phyloP scores from a whole-genome alignment of 1,140 invertebrate genomes.

The Euwallacea similis region DNA sequence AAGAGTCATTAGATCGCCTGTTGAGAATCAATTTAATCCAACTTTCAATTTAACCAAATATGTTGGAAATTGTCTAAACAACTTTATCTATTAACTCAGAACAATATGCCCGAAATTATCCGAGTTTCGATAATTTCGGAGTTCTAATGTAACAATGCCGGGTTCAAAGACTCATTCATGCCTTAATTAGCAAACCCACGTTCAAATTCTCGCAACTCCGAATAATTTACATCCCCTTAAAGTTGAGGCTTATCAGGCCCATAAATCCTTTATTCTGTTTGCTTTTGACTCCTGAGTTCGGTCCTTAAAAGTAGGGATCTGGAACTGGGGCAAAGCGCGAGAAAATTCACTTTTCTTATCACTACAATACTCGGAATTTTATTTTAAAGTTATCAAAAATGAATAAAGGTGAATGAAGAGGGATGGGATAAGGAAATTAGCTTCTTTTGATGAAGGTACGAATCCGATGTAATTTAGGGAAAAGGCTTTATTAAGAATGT shows the following conservation, averaged over 20 bases:
- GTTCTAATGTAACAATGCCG: background rate
- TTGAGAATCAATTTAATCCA: too few relatives aligned
- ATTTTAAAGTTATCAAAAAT: too few relatives aligned
- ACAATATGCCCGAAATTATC: background rate
- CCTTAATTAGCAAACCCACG: slow-evolving; percentile 5
- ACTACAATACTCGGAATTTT: too few relatives aligned
- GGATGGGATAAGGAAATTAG: too few relatives aligned
- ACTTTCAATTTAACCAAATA: too few relatives aligned
- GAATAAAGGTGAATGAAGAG: too few relatives aligned
- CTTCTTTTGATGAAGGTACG: too few relatives aligned
- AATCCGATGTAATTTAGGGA: too few relatives aligned
- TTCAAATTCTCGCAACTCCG: slow-evolving; percentile 6
- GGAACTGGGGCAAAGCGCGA: background rate
- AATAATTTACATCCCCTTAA: slow-evolving; percentile 17
- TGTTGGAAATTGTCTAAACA: background rate
- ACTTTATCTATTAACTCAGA: background rate
- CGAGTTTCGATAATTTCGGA: background rate
- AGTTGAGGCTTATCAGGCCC: slow-evolving; percentile 7
- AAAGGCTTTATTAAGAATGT: too few relatives aligned
- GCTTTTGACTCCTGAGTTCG: slow-evolving; percentile 5
- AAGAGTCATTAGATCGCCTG: too few relatives aligned
- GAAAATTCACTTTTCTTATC: too few relatives aligned
- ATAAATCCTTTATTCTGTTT: slow-evolving; percentile 12
- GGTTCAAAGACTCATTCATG: slow-evolving; percentile 7
- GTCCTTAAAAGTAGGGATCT: background rate